A percentile compares a stretch with the other conserved stretches of the same genome.
Evolutionary conservation across 2,888 invertebrate genomes (phyloP).

Genomic region (Eupithecia insigniata): DNA sequence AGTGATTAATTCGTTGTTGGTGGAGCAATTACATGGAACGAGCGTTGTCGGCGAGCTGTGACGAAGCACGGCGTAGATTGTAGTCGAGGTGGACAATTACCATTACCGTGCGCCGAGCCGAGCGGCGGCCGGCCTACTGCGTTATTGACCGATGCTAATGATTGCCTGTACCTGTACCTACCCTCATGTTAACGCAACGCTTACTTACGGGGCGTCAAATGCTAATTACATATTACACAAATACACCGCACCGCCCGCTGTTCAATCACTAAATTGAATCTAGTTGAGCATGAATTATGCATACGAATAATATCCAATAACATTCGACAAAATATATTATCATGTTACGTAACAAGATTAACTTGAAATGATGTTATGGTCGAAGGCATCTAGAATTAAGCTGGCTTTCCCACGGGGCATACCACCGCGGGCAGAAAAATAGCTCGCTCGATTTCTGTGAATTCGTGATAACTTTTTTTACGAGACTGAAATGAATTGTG

Average conservation of each 20-base stretch:
- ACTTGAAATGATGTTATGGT: conserved; percentile 56
- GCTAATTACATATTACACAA: conserved; percentile 52
- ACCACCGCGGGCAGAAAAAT: conserved; percentile 73
- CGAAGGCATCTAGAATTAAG: conserved; percentile 60
- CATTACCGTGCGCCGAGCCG: conserved; percentile 43
- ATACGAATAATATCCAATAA: conserved; percentile 35
- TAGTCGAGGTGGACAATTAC: conserved; percentile 57
- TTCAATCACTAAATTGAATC: conserved; percentile 44
- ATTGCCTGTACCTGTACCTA: conserved; percentile 68
- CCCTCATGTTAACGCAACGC: conserved; percentile 66
- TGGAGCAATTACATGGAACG: conserved; percentile 73
- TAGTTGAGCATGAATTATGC: conserved; percentile 40
- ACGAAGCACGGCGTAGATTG: conserved; percentile 44
- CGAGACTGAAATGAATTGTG: conserved; percentile 79
- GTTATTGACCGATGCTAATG: conserved; percentile 74
- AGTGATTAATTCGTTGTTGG: conserved; percentile 76
- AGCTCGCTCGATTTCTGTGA: conserved; percentile 76
- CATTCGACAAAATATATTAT: conserved; percentile 31
- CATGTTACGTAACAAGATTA: conserved; percentile 38
- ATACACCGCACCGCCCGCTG: conserved; percentile 41
- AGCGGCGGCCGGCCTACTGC: conserved; percentile 53
- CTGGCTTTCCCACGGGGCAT: conserved; percentile 71
- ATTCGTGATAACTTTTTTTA: conserved; percentile 81
- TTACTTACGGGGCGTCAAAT: conserved; percentile 52
- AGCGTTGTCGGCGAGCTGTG: conserved; percentile 67